Evolutionary conservation across 1,140 invertebrate genomes (phyloP).

Genomic region (Laodelphax striatellus): DNA sequence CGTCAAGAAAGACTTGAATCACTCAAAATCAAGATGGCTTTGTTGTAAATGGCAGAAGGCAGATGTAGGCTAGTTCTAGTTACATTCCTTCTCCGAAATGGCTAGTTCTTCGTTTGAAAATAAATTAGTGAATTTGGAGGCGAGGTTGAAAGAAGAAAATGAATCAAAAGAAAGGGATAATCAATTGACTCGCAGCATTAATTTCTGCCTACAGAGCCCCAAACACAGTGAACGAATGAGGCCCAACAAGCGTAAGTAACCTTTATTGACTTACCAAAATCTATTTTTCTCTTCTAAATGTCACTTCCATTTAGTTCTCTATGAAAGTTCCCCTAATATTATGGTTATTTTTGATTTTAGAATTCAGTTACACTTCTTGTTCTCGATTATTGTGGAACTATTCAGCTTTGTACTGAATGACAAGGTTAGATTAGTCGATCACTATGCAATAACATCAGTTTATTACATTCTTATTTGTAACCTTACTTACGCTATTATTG

Average conservation of each 20-base stretch:
- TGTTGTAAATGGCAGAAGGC: slow-evolving; percentile 15
- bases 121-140: slow-evolving; percentile 51
- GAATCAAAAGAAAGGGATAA: slow-evolving; percentile 40
- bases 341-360: too few relatives aligned
- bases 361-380: neutral
- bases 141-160: slow-evolving; percentile 49
- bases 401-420: neutral
- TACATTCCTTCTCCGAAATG: slow-evolving; percentile 18
- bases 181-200: neutral
- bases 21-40: slow-evolving; percentile 4
- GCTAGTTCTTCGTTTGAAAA: slow-evolving; percentile 38
- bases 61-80: neutral
- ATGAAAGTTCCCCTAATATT: neutral
- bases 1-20: too few relatives aligned
- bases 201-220: slow-evolving; percentile 15
- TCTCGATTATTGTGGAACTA: neutral
- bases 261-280: slow-evolving; percentile 6
- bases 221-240: slow-evolving; percentile 21
- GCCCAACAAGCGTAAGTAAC: slow-evolving; percentile 22
- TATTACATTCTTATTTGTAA: too few relatives aligned
- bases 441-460: too few relatives aligned
- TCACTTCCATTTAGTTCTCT: neutral
- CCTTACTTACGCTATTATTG: too few relatives aligned
- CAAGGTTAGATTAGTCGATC: neutral
- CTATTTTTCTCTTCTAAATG: neutral